Base-by-base conservation (phyloP, 2,797 vertebrate species). In the Trichosurus vulpecula region DNA sequence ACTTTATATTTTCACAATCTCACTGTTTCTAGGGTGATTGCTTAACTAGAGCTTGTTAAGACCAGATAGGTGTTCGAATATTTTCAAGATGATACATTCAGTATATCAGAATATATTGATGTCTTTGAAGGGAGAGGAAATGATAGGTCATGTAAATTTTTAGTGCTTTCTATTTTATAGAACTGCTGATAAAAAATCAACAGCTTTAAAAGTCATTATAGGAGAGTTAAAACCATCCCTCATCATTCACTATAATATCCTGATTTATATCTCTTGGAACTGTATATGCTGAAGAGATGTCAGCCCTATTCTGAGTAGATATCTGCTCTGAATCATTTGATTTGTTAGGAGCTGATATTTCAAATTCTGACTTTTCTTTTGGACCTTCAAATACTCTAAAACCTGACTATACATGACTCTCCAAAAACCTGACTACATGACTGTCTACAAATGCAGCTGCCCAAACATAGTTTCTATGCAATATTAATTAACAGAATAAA, bases 21-120 rank as follows among this genome's bases (percentile, higher is more conserved):
- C 66, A 92, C 97, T 97, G 92, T 95, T 98, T 97, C 93, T 95
- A 94, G 94, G 94, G 51, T 96, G 92, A 95, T 98, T 97, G 52
- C 8, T 22, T 97, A 97, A 87, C 92, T 95, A 95, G 96, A 92
- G 91, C 92, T 97, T 91, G 92, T 56, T 97, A 97, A 98, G 87
- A 92, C 91, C 90, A 91, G 91, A 94, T 97, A 97, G 95, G 97
- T 97, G 96, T 96, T 92, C 96, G 94, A 95, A 93, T 95, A 97
- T 96, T 92, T 97, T 90, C 81, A 93, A 94, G 93, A 95, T 94
- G 95, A 96, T 95, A 95, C 95, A 92, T 56, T 97, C 94, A 97
- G 96, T 92, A 95, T 90, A 94, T 41, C 51, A 11, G 31, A 87
- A 95, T 94, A 96, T 90, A 94, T 41, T n/a, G 6, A 47, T 91